Evolutionary conservation across 2,113 vertebrate species (phyloP).

Genomic region (Microtus ochrogaster): DNA sequence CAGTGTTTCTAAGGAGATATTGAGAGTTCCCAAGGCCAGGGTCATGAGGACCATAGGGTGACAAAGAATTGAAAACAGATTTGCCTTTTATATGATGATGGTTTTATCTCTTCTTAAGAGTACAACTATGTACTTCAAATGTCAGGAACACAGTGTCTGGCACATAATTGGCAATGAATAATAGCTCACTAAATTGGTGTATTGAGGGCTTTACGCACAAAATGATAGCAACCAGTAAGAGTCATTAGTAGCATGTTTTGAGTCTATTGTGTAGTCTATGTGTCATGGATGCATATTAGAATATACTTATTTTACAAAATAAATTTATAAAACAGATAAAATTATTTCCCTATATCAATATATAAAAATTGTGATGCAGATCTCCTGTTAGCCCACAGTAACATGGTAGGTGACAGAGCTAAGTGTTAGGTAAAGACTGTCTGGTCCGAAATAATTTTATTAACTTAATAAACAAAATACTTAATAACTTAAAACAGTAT

Average conservation of each 20-base stretch:
- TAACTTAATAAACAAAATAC: too few species aligned
- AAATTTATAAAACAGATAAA: background rate
- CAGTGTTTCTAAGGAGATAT: background rate
- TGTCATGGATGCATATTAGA: background rate
- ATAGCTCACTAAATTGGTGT: background rate
- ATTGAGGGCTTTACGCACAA: background rate
- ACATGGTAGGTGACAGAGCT: background rate
- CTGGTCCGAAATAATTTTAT: slow-evolving; percentile 15
- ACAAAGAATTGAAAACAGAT: background rate
- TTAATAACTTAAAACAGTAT: background rate
- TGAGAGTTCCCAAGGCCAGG: background rate
- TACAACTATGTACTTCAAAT: background rate
- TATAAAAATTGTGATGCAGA: background rate
- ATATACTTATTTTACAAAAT: background rate
- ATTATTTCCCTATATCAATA: background rate
- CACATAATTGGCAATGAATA: background rate
- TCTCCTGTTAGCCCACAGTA: background rate
- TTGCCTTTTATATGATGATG: background rate
- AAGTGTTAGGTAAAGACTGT: background rate
- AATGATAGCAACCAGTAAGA: background rate
- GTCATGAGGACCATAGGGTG: background rate
- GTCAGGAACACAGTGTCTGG: background rate
- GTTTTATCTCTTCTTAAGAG: background rate
- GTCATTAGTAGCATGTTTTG: background rate
- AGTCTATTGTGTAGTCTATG: background rate